These are phyloP conservation scores for Xestoiulus laeticollis DNA, from an alignment of 2,888 invertebrate genomes.

Conservation along the genomic window DNA sequence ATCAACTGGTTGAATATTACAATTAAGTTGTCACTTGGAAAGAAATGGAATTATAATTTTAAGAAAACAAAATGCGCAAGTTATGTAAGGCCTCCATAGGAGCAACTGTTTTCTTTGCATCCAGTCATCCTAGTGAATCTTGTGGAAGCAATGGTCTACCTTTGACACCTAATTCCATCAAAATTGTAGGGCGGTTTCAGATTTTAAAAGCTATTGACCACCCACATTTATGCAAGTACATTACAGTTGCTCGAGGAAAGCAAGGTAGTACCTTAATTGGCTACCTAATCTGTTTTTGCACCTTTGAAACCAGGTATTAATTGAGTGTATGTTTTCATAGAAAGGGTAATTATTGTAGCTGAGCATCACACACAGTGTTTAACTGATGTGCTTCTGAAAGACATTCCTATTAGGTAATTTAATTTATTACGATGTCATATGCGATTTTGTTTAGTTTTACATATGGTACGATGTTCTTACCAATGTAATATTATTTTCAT, in stretches of 20 bases:
- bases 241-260: constrained; percentile 91
- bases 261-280: too few species aligned
- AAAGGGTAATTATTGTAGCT: constrained; percentile 65
- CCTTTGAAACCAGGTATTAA: constrained; percentile 18
- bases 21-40: too few species aligned
- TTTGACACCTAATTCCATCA: constrained; percentile 94
- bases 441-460: too few species aligned
- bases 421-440: background rate
- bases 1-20: too few species aligned
- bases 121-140: constrained; percentile 85
- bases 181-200: constrained; percentile 89
- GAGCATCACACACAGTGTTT: constrained; percentile 62
- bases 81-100: constrained; percentile 69
- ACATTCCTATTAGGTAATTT: constrained; percentile 18
- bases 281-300: background rate
- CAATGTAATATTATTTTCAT: constrained; percentile 50
- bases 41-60: background rate
- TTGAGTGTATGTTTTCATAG: constrained; percentile 60
- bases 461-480: too few species aligned
- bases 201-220: constrained; percentile 80
- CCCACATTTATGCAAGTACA: constrained; percentile 84
- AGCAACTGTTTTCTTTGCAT: constrained; percentile 91
- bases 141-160: constrained; percentile 97
- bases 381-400: constrained; percentile 48
- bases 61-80: constrained; percentile 46